These are phyloP conservation scores for Chinchilla lanigera DNA, from an alignment of 2,113 vertebrate genomes.

Conservation along the genomic window DNA sequence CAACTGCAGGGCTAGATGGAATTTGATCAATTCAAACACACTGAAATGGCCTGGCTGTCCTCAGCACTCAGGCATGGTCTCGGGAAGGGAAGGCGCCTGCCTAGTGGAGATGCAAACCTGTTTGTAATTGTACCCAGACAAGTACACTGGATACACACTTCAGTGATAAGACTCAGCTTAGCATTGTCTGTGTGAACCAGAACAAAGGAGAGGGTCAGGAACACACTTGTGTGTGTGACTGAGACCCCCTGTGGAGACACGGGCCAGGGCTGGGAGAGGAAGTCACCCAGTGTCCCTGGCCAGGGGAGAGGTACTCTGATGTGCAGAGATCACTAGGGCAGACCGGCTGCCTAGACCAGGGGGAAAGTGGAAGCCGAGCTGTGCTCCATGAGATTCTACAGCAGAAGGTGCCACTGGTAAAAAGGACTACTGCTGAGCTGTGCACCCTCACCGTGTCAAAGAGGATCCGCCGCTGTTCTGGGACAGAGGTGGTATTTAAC, in stretches of 20 bases:
- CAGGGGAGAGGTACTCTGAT: fast-evolving
- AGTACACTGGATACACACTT: background rate
- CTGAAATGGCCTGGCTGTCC: background rate
- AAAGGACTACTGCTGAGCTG: fast-evolving
- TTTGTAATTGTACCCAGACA: background rate
- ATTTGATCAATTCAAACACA: background rate
- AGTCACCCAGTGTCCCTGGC: fast-evolving
- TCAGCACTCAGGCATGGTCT: fast-evolving
- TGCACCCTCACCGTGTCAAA: no score
- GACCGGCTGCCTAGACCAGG: background rate
- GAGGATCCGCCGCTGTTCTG: background rate
- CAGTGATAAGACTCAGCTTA: background rate
- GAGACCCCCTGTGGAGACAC: no score
- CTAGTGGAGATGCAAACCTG: background rate
- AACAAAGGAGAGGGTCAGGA: background rate
- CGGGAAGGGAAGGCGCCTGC: background rate
- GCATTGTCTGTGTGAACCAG: background rate
- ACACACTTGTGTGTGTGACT: background rate
- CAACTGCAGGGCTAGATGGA: background rate
- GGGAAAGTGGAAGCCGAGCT: background rate
- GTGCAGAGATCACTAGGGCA: no score
- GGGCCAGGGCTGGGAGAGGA: background rate
- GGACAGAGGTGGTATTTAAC: background rate
- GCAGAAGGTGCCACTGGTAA: background rate
- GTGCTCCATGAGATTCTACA: background rate